Conservation (phyloP, 2,888 invertebrate species). For the Pyrgus malvae region DNA sequence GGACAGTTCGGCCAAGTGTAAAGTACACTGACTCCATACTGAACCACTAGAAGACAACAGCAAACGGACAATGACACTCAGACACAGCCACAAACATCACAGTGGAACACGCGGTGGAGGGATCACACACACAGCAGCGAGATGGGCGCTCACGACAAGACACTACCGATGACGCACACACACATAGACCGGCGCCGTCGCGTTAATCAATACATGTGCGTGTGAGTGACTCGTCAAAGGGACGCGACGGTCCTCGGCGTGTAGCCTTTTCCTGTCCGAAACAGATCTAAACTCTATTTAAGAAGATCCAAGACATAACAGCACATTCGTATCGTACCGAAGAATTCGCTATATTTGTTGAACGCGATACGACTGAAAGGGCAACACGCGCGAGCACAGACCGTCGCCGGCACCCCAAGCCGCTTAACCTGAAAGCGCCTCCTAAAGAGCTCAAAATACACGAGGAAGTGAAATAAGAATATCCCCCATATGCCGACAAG, state of each 20-base stretch:
- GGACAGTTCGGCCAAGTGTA: conserved; percentile 60
- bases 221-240: conserved; percentile 81
- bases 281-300: conserved; percentile 21
- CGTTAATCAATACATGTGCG: conserved; percentile 85
- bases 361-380: conserved; percentile 60
- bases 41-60: conserved; percentile 60
- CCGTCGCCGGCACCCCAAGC: conserved; percentile 61
- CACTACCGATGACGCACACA: conserved; percentile 70
- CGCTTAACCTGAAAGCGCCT: conserved; percentile 72
- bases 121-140: conserved; percentile 50
- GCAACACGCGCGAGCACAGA: conserved; percentile 65
- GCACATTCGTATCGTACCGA: conserved; percentile 45
- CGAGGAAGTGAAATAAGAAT: conserved; percentile 73
- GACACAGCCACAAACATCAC: conserved; percentile 74
- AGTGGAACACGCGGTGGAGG: conserved; percentile 71
- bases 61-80: conserved; percentile 65
- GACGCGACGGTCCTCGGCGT: conserved; percentile 45
- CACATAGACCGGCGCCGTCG: conserved; percentile 77
- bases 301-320: conserved; percentile 29
- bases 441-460: conserved; percentile 75
- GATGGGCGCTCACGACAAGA: conserved; percentile 44
- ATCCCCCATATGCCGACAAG: conserved; percentile 73
- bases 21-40: conserved; percentile 52
- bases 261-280: conserved; percentile 55
- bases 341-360: conserved; percentile 46